Evolutionary conservation across 1,140 invertebrate genomes (phyloP).

Genomic region (Drosophila sulfurigaster): DNA sequence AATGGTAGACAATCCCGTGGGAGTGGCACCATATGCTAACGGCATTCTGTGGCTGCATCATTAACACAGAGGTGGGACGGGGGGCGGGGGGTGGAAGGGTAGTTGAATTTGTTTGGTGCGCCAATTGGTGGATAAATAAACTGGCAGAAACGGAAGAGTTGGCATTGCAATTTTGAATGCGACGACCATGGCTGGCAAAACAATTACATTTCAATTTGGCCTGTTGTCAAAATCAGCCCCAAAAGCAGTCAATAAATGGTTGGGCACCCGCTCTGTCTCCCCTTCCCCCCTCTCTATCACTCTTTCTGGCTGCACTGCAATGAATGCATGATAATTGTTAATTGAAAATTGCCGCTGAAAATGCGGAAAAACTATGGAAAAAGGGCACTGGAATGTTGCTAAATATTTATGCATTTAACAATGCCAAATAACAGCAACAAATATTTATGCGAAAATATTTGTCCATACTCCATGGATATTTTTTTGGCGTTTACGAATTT

Average conservation of each 20-base stretch:
- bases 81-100: not conserved
- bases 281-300: not conserved
- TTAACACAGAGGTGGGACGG: slow-evolving; percentile 53
- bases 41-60: slow-evolving; percentile 80
- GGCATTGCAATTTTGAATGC: not conserved
- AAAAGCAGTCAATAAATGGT: slow-evolving; percentile 38
- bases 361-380: slow-evolving; percentile 27
- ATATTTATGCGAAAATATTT: slow-evolving; percentile 53
- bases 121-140: slow-evolving; percentile 50
- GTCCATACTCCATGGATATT: slow-evolving; percentile 3
- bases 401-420: slow-evolving; percentile 78
- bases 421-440: slow-evolving; percentile 60
- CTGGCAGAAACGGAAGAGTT: slow-evolving; percentile 35
- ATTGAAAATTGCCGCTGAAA: slow-evolving; percentile 74
- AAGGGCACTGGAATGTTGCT: slow-evolving; percentile 42
- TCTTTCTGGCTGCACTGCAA: slow-evolving; percentile 7
- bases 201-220: slow-evolving; percentile 81
- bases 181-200: slow-evolving; percentile 50
- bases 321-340: slow-evolving; percentile 69
- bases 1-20: slow-evolving; percentile 18
- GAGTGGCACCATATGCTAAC: slow-evolving; percentile 75
- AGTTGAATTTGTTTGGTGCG: not conserved
- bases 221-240: slow-evolving; percentile 74
- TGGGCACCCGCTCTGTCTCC: not conserved
- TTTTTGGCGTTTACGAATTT: slow-evolving; percentile 47